Evolutionary conservation across 2,888 invertebrate species (phyloP).

Genomic region (Brachycybe producta): DNA sequence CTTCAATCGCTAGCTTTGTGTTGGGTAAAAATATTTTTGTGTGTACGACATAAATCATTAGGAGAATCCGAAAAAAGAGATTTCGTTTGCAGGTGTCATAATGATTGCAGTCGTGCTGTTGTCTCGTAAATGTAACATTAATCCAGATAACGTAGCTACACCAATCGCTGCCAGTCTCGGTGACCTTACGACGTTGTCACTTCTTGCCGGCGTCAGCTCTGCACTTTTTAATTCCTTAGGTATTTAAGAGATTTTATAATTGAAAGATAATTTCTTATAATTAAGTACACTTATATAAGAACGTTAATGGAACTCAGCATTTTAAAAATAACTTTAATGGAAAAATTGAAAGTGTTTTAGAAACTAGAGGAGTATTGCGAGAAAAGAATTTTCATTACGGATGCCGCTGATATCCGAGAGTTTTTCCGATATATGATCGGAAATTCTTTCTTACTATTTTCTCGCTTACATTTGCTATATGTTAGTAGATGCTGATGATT

Average conservation of each 20-base stretch:
- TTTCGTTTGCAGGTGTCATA: slow-evolving; percentile 46
- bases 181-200: slow-evolving; percentile 70
- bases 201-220: slow-evolving; percentile 66
- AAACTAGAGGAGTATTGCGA: too few species aligned
- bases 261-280: background rate
- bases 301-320: too few species aligned
- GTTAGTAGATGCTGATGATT: too few species aligned
- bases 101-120: slow-evolving; percentile 74
- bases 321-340: background rate
- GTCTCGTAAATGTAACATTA: slow-evolving; percentile 62
- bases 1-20: slow-evolving; percentile 72
- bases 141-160: slow-evolving; percentile 87
- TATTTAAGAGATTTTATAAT: slow-evolving; percentile 27
- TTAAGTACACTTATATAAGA: background rate
- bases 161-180: slow-evolving; percentile 85
- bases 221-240: slow-evolving; percentile 54
- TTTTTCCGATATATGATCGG: too few species aligned
- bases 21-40: slow-evolving; percentile 45
- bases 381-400: too few species aligned
- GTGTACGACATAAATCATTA: too few species aligned
- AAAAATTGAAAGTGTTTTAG: too few species aligned
- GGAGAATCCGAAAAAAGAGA: background rate
- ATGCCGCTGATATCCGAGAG: too few species aligned
- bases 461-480: too few species aligned
- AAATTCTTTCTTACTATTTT: too few species aligned